A percentile compares a stretch with the other conserved stretches of the same genome.
phyloP scores from a whole-genome alignment of 2,113 vertebrate genomes.

The Cyprinodon tularosa region DNA sequence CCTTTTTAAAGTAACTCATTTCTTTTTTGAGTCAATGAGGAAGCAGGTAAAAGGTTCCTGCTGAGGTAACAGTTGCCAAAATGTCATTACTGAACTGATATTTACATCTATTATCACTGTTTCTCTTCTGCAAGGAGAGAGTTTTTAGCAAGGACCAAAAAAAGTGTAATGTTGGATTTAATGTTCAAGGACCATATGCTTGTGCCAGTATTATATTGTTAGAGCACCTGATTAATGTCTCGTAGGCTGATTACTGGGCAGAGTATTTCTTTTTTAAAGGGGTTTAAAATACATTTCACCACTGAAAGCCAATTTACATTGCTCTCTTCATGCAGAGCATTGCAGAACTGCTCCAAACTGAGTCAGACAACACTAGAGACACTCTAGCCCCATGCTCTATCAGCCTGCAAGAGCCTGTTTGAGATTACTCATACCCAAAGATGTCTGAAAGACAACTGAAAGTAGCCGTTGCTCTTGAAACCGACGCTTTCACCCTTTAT shows the following conservation, averaged over 20 bases:
- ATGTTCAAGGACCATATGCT: constrained; percentile 58
- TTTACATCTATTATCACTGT: constrained; percentile 65
- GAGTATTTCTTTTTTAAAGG: constrained; percentile 49
- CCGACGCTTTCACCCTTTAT: constrained; percentile 62
- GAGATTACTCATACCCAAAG: constrained; percentile 73
- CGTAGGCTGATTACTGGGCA: constrained; percentile 30
- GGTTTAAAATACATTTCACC: constrained; percentile 60
- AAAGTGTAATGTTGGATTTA: constrained; percentile 43
- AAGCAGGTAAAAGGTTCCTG: constrained; percentile 51
- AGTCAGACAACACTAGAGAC: constrained; percentile 70
- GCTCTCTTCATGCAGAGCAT: constrained; percentile 33
- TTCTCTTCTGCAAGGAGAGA: constrained; percentile 52
- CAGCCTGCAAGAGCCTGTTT: constrained; percentile 43
- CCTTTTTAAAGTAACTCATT: constrained; percentile 39
- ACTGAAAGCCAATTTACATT: constrained; percentile 30
- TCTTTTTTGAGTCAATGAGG: constrained; percentile 34
- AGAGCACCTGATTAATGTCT: constrained; percentile 41
- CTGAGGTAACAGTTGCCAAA: constrained; percentile 72
- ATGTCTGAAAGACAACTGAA: constrained; percentile 74
- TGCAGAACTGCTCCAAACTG: constrained; percentile 62
- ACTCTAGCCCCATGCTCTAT: constrained; percentile 46
- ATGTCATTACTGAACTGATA: constrained; percentile 57
- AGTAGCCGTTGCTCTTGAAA: constrained; percentile 80
- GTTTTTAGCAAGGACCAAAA: constrained; percentile 76
- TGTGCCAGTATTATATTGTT: constrained; percentile 78